A percentile compares a stretch with the other conserved stretches of the same genome.
These are phyloP conservation scores for Agraylea sexmaculata DNA, from an alignment of 1,140 invertebrate species.

Conservation along the genomic window DNA sequence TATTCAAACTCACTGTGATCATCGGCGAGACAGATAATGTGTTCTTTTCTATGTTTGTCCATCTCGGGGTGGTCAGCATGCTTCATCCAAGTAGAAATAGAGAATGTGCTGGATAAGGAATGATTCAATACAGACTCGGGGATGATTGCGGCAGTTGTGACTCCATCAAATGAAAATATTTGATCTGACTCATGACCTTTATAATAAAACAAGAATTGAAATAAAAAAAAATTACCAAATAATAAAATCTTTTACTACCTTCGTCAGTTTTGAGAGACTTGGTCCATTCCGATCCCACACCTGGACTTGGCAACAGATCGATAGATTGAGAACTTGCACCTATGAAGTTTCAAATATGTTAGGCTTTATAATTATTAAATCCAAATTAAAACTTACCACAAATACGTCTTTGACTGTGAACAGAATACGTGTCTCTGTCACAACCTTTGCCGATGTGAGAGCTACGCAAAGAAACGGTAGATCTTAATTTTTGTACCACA, in stretches of 20 bases:
- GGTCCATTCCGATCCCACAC: constrained; percentile 73
- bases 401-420: constrained; percentile 77
- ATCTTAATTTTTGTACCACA: constrained; percentile 39
- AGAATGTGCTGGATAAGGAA: constrained; percentile 67
- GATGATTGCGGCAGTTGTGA: constrained; percentile 73
- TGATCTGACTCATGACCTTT: constrained; percentile 56
- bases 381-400: constrained; percentile 52
- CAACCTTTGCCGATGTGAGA: constrained; percentile 83
- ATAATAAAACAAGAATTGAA: constrained; percentile 1
- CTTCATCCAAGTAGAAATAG: constrained; percentile 86
- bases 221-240: neutral
- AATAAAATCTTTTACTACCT: constrained; percentile 36
- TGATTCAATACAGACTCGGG: constrained; percentile 64
- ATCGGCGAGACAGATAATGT: constrained; percentile 90
- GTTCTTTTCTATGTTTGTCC: constrained; percentile 86
- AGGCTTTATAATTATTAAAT: constrained; percentile 1
- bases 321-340: constrained; percentile 52
- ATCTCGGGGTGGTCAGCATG: constrained; percentile 56
- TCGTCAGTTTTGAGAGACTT: constrained; percentile 79
- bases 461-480: constrained; percentile 60
- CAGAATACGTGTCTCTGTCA: constrained; percentile 83
- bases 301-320: constrained; percentile 79
- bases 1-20: constrained; percentile 85
- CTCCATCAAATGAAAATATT: constrained; percentile 89
- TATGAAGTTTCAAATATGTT: constrained; percentile 22